Evolutionary conservation across 2,113 vertebrate genomes (phyloP).

Genomic region (Thinocorus orbignyianus): DNA sequence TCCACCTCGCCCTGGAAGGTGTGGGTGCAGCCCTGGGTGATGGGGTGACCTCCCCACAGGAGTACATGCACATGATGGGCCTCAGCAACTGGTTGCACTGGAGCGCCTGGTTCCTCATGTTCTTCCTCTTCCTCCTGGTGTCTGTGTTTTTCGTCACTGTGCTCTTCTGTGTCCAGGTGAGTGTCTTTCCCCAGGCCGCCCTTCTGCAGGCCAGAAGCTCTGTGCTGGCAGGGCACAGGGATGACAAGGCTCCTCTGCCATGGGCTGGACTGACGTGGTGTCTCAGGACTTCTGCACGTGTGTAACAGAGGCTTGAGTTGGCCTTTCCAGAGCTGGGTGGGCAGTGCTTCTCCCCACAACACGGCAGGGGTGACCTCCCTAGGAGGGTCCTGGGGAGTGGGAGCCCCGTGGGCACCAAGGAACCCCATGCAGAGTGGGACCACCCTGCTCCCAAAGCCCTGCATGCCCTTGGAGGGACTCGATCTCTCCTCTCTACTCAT

Average conservation of each 20-base stretch:
- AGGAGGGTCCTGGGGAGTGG: background rate
- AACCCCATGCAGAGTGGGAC: background rate
- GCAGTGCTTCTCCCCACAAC: background rate
- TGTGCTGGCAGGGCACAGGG: background rate
- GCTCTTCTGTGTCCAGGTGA: constrained; percentile 90
- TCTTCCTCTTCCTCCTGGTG: constrained; percentile 89
- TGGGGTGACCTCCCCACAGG: constrained; percentile 66
- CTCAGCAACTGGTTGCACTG: constrained; percentile 97
- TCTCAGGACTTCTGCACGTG: background rate
- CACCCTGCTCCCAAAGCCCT: background rate
- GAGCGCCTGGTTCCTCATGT: constrained; percentile 95
- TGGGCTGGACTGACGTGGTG: background rate
- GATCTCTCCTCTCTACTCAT: background rate
- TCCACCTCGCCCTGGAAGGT: fast-evolving
- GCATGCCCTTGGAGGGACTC: fast-evolving
- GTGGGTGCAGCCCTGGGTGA: background rate
- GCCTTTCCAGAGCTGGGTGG: background rate
- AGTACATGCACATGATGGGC: constrained; percentile 99
- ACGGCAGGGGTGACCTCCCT: background rate
- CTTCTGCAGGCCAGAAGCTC: background rate
- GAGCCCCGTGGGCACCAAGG: background rate
- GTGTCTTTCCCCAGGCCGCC: background rate
- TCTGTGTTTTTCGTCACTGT: constrained; percentile 89
- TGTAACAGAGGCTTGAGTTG: background rate
- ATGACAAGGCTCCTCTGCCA: background rate